Base-by-base conservation (phyloP, 2,113 vertebrate species). In the Muscicapa adusta region DNA sequence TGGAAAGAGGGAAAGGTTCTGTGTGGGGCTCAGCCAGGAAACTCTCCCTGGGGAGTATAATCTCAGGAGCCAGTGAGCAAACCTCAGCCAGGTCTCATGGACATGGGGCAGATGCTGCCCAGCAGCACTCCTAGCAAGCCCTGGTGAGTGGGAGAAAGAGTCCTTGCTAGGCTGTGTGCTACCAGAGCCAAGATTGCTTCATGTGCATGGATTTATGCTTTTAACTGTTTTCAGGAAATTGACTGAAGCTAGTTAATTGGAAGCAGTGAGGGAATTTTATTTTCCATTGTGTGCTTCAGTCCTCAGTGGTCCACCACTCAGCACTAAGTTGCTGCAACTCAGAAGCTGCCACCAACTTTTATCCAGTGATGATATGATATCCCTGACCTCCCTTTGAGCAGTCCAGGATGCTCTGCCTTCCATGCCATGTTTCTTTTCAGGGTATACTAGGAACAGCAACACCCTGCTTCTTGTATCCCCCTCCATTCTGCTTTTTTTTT, bases 241-340 rank as follows among this genome's bases (percentile, higher is more conserved):
- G 6, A n/a, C 61, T 88, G 92, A 85, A 91, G 82, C 47, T 71
- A 53, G 48, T 50, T 96, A 96, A 95, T 75, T 93, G 65, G 72
- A 97, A 96, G 73, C 94, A 95, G 90, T 17, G 53, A 81, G 72
- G 53, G 65, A 81, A 75, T 95, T 90, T 71, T 90, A 34, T 95
- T 96, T 96, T 90, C 92, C 83, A 47, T 90, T 86, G 42, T 89
- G 48, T 58, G 48, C 80, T 76, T 91, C 34, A 77, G 36, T 31
- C 43, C 36, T 84, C 70, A 45, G 67, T 1, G 10, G 83, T 83
- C 25, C 60, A 74, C 40, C 72, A 67, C 56, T 74, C 79, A 68
- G 53, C 79, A 57, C 51, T 33, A 74, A 73, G 34, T 31, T 4
- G 2, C 67, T 91, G 23, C 45, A 74, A 73, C 57, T 87, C 19